Conservation (phyloP, 2,797 vertebrate species). For the Ibycter americanus region DNA sequence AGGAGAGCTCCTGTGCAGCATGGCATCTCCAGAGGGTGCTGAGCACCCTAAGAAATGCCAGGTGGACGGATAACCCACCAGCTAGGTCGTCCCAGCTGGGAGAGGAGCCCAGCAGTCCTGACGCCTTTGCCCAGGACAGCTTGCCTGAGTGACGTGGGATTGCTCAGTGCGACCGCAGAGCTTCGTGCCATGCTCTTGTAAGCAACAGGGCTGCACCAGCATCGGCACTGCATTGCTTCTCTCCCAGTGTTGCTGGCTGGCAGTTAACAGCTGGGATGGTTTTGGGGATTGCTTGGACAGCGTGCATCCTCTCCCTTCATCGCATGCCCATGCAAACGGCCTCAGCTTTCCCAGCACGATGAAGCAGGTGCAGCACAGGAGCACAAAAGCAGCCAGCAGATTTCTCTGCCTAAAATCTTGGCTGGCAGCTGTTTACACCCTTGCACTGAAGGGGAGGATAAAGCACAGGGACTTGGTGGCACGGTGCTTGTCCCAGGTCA, state of each 20-base stretch:
- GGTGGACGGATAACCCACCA: neutral
- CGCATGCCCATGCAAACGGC: rapidly evolving
- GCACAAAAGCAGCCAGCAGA: neutral
- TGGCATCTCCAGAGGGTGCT: neutral
- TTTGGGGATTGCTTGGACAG: neutral
- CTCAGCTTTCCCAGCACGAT: neutral
- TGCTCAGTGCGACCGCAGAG: neutral
- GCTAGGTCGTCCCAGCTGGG: neutral
- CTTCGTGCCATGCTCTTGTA: rapidly evolving
- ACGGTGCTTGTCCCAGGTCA: neutral
- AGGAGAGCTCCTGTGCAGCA: neutral
- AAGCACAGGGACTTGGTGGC: neutral
- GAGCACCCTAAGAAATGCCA: neutral
- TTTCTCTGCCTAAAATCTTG: neutral
- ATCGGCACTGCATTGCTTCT: rapidly evolving
- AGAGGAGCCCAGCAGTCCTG: neutral
- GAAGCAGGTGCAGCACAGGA: neutral
- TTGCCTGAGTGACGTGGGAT: neutral
- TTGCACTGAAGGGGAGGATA: neutral
- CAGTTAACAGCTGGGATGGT: neutral
- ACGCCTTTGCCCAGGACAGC: neutral
- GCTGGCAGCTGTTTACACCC: neutral
- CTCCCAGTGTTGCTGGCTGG: neutral
- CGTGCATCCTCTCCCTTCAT: neutral
- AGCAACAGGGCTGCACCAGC: rapidly evolving